Base-by-base conservation (phyloP, 2,797 vertebrate genomes). In the Apogon talboti region DNA sequence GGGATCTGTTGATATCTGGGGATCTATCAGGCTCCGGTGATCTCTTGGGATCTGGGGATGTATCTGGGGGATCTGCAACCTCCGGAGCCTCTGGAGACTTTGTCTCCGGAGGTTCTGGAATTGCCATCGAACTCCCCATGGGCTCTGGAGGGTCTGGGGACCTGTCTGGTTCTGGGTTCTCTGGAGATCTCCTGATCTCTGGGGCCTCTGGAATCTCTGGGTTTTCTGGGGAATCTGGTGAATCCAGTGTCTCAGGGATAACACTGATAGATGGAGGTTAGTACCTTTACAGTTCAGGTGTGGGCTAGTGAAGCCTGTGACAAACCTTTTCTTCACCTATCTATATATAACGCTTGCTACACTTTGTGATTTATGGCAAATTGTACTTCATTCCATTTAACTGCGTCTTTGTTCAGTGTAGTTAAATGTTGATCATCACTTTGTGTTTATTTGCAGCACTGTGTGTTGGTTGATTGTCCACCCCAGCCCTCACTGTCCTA, bases 211-310 rank as follows among this genome's bases (percentile, higher is more conserved):
- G 80, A 87, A 79, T 66, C 81, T 87, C 89, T 77, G 91, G 84
- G 78, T 56, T 68, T 78, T 92, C 92, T 80, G 90, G 86, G 76
- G 87, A 71, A 59, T 81, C 77, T 57, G 76, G 15, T 57, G 86
- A 83, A 73, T 91, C 79, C 4, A 84, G 71, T 64, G 75, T 79
- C 52, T 71, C 73, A 71, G 87, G 76, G 53, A 88, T 93, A 87
- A 92, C 78, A 68, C 54, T 92, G 44, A 15, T 92, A 67, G 81
- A 89, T 84, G 91, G 81, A 94, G 93, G 93, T 94, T 87, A 93
- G 93, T 94, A 92, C 66, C 18, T 71, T 55, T 46, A 66, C 55
- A 74, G 51, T 76, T 4, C 60, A 77, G 71, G 66, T 13, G 14
- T 33, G 10, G 60, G 37, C 16, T 47, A 18, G 7, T 35, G 24